Base-by-base conservation (phyloP, 2,888 invertebrate genomes). In the Athrips mouffetella region DNA sequence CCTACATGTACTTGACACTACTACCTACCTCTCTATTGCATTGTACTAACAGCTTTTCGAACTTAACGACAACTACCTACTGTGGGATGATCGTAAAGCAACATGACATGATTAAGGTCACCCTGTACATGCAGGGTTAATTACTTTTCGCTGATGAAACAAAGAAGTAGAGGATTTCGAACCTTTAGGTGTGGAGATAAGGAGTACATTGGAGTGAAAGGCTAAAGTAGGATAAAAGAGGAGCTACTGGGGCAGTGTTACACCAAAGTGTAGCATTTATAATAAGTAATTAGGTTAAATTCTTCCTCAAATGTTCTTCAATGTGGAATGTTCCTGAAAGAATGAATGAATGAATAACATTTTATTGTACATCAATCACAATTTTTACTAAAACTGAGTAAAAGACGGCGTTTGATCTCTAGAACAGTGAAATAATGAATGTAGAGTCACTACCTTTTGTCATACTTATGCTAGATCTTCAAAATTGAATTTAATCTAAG, bases 51-150 rank as follows among this genome's bases (percentile, higher is more conserved):
- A 21, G 45, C 21, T 47, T 46, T 47, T 29, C 44, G 16, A 23
- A 29, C 45, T 50, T 52, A 49, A 52, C 48, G 49, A 51, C 45
- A 35, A 53, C 53, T 54, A 49, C 50, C 48, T 47, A 39, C 44
- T 33, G 29, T 31, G 48, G 31, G 46, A 51, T 49, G 50, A 48
- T 50, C 51, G 55, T 62, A 53, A 62, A 60, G 49, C 49, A 50
- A 45, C 18, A 60, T 60, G 51, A 51, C 47, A 39, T 33, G 55
- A 61, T 67, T 67, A 52, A 67, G 59, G 59, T 65, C 67, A 63
- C 57, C 40, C 33, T 47, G 51, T 45, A 44, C 40, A 39, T 46
- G 27, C 47, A 57, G 37, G 50, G 51, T 61, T 72, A 67, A 73
- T 70, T 62, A 63, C 57, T 58, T 67, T 60, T 59, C 44, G 47